Conservation (phyloP, 2,113 vertebrate genomes). For the Okapia johnstoni region DNA sequence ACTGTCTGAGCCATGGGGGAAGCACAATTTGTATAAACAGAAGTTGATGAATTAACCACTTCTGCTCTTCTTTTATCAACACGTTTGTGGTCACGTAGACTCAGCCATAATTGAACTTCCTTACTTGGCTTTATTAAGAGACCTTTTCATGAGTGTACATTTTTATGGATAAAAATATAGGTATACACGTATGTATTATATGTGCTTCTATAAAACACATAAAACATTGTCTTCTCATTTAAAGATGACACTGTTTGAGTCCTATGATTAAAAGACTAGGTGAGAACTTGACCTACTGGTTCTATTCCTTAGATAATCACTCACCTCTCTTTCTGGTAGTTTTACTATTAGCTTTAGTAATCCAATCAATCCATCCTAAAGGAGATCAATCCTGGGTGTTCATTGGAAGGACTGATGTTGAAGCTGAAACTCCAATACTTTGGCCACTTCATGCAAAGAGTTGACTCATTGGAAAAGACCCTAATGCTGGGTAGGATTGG, state of each 20-base stretch:
- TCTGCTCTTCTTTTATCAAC: not conserved
- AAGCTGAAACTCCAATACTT: too few relatives aligned
- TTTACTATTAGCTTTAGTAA: not conserved
- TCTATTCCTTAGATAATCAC: not conserved
- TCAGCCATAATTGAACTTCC: not conserved
- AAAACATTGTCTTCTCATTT: not conserved
- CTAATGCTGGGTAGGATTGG: too few relatives aligned
- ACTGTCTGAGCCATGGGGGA: not conserved
- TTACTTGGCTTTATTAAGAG: not conserved
- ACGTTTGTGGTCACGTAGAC: not conserved
- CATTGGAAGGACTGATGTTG: too few relatives aligned
- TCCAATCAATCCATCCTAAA: too few relatives aligned
- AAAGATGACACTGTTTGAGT: not conserved
- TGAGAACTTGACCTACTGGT: not conserved
- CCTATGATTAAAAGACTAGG: not conserved
- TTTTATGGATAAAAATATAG: not conserved
- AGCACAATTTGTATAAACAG: not conserved
- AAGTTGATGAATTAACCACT: not conserved
- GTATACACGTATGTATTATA: not conserved
- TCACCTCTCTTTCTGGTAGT: not conserved
- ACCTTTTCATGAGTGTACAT: not conserved
- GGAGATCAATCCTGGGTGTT: too few relatives aligned
- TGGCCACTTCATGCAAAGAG: too few relatives aligned
- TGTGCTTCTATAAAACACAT: not conserved
- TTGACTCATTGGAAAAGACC: too few relatives aligned